Conservation (phyloP, 2,888 invertebrate genomes). For the Oscheius myriophilus region DNA sequence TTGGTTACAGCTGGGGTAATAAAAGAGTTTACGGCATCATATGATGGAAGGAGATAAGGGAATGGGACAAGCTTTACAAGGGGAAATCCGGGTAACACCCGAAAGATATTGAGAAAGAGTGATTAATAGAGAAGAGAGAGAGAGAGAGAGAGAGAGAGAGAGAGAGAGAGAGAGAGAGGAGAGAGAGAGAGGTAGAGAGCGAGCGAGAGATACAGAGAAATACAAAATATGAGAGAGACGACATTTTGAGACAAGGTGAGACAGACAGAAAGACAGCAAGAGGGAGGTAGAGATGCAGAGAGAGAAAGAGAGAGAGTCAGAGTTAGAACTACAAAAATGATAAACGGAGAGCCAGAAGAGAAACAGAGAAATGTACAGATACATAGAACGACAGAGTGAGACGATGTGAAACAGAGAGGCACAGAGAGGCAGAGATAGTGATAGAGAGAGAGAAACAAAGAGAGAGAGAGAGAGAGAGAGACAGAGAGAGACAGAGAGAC, state of each 20-base stretch:
- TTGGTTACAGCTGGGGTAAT: slow-evolving; percentile 1
- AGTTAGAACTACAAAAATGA: no score
- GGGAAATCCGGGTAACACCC: background rate
- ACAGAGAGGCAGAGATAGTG: background rate
- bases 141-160: background rate
- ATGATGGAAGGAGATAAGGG: slow-evolving; percentile 1
- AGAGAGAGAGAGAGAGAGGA: no score
- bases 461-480: slow-evolving; percentile 5
- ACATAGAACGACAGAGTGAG: no score
- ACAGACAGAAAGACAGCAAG: background rate
- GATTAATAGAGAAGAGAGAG: background rate
- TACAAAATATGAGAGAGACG: background rate
- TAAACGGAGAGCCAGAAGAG: no score
- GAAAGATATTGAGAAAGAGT: background rate
- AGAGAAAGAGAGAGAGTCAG: background rate
- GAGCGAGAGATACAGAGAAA: no score
- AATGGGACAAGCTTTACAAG: background rate
- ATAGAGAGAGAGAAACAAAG: slow-evolving; percentile 8
- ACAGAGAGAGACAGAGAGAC: slow-evolving; percentile 3
- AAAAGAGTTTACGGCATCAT: slow-evolving; percentile 4
- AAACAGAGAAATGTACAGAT: no score
- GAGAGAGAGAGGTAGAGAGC: no score
- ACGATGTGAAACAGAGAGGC: background rate
- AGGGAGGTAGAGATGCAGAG: background rate
- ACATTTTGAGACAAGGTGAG: no score